Base-by-base conservation (phyloP, 1,140 invertebrate genomes). In the Arctopsyche grandis region DNA sequence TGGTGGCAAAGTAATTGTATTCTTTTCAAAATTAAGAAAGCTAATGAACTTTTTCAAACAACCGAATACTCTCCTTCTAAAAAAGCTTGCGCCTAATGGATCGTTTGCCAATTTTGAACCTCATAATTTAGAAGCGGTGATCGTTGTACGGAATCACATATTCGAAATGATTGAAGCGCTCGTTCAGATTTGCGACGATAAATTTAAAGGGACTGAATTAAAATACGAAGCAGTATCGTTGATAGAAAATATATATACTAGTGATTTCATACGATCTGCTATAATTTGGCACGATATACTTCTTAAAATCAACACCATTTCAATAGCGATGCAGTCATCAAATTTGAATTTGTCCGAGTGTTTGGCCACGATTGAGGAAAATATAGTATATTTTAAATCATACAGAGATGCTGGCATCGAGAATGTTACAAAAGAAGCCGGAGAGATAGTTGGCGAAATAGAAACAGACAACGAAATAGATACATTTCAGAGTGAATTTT, bases 201-300 rank as follows among this genome's bases (percentile, higher is more conserved):
- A 1, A 22, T 12, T 7, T 29, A 22, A 24, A 66, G 3, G 10
- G 1, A 1, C 60, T 24, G 60, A 66, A 66, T 16, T 19, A 24
- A 66, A 66, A 66, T 22, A 16, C 19, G 12, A 66, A 66, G 60
- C 60, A 3, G 1, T 5, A 66, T 3, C 4, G 1, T 66, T 66
- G 24, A 3, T 12, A n/a, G 10, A 66, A 21, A 66, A 1, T 21
- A 21, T 66, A 1, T 10, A 1, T 4, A 22, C 4, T 4, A 4
- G 21, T 21, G 24, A 66, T 22, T 66, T 66, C 19, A 21, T 66
- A 19, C 19, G 21, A 5, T 22, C 0, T 3, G 14, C 21, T 10
- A 22, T 66, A 24, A 66, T 66, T 19, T 66, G 60, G 60, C 60
- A 66, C 19, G 60, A 66, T 66, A 21, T 66, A 16, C 9, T 29